Percentiles rank a stretch among this genome's conserved stretches.
These are phyloP conservation scores for Corythoichthys haematopterus DNA, from an alignment of 2,113 vertebrate species.

Conservation along the genomic window DNA sequence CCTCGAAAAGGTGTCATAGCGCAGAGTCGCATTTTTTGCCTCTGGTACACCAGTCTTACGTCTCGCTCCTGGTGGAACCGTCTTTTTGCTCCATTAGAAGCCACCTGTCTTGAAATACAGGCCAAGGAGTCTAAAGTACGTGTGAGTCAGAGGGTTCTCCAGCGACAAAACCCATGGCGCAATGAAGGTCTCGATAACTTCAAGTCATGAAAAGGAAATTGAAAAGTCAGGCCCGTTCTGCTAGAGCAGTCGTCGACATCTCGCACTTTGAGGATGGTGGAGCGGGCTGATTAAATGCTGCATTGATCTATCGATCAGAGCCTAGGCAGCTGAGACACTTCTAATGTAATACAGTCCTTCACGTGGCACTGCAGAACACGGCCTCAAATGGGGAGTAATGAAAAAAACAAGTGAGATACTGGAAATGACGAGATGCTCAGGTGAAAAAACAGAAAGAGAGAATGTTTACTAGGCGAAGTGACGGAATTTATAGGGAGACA, in stretches of 20 bases:
- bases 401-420: constrained; percentile 25
- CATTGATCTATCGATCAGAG: constrained; percentile 62
- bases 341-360: constrained; percentile 30
- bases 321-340: constrained; percentile 18
- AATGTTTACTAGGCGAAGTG: constrained; percentile 30
- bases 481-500: constrained; percentile 36
- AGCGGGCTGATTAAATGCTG: constrained; percentile 59
- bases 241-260: constrained; percentile 19
- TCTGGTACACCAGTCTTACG: no score
- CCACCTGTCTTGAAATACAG: no score
- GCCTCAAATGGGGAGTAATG: constrained; percentile 19
- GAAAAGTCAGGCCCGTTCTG: constrained; percentile 42
- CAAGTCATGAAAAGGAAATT: constrained; percentile 55
- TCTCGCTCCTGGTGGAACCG: no score
- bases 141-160: no score
- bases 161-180: no score
- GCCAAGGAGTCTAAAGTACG: no score
- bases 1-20: no score
- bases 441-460: constrained; percentile 27
- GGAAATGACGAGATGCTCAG: constrained; percentile 17
- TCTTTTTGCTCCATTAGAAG: no score
- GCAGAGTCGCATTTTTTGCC: no score
- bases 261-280: constrained; percentile 40
- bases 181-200: constrained; percentile 32
- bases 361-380: constrained; percentile 20